These are phyloP conservation scores for Dendrolimus punctatus DNA, from an alignment of 1,140 invertebrate species.

Conservation along the genomic window DNA sequence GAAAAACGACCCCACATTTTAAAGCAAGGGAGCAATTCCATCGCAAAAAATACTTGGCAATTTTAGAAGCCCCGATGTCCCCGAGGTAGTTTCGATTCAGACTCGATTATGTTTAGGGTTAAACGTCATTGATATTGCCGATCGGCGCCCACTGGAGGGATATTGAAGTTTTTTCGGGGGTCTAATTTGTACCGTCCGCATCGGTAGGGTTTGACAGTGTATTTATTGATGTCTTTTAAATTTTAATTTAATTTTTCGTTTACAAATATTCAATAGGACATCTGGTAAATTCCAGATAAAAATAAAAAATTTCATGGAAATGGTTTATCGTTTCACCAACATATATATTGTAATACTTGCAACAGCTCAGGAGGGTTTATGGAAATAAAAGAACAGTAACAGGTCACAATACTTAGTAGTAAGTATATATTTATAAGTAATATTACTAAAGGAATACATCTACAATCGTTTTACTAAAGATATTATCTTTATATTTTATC, in stretches of 20 bases:
- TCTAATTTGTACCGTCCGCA: constrained; percentile 63
- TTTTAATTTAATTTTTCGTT: constrained; percentile 9
- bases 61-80: constrained; percentile 59
- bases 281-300: no score
- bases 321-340: no score
- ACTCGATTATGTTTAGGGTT: constrained; percentile 68
- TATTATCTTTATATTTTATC: no score
- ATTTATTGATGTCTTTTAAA: constrained; percentile 49
- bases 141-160: constrained; percentile 46
- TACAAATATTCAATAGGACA: background rate
- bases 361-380: no score
- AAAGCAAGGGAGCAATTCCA: constrained; percentile 56
- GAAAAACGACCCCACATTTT: constrained; percentile 39
- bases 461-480: no score
- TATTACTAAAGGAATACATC: no score
- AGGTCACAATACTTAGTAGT: no score
- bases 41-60: constrained; percentile 65
- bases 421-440: no score
- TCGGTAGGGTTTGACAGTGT: constrained; percentile 42
- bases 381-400: no score
- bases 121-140: constrained; percentile 68
- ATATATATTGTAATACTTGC: no score
- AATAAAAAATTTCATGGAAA: no score
- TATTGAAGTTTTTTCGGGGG: constrained; percentile 51
- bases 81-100: constrained; percentile 66